Conservation (phyloP, 2,797 vertebrate genomes). For the Hippopotamyrus pictus region DNA sequence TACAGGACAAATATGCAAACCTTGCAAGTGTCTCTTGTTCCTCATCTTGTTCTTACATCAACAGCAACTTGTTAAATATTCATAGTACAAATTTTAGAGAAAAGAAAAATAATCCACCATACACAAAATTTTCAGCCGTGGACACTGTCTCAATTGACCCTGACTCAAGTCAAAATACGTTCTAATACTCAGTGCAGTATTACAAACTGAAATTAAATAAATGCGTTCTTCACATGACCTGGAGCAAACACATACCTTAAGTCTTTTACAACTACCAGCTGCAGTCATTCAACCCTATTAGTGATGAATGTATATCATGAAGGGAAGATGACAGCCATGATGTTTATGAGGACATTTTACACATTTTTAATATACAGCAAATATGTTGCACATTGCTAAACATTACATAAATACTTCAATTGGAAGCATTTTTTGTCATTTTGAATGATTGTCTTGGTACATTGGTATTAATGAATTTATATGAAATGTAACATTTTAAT, state of each 20-base stretch:
- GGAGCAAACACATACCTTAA: constrained; percentile 12
- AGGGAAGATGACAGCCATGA: not conserved
- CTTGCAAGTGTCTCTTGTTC: not conserved
- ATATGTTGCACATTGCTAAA: not conserved
- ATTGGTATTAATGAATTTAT: not conserved
- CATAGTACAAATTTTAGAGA: not conserved
- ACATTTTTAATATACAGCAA: not conserved
- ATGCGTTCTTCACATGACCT: not conserved
- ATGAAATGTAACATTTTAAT: not conserved
- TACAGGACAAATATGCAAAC: not conserved
- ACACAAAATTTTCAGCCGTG: constrained; percentile 17
- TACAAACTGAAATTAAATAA: constrained; percentile 15
- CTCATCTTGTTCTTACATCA: not conserved
- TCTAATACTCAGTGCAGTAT: constrained; percentile 14
- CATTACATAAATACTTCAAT: not conserved
- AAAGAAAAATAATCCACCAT: constrained; percentile 17
- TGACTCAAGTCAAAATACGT: not conserved
- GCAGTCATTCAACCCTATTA: constrained; percentile 12
- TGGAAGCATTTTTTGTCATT: not conserved
- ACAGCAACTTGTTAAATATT: not conserved
- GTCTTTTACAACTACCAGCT: not conserved
- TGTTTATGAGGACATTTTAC: not conserved
- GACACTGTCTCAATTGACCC: not conserved
- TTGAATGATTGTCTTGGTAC: not conserved
- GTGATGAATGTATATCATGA: not conserved